Percentiles rank a stretch among this genome's conserved stretches.
Evolutionary conservation across 2,888 invertebrate species (phyloP).

Genomic region (Laspeyria flexula): DNA sequence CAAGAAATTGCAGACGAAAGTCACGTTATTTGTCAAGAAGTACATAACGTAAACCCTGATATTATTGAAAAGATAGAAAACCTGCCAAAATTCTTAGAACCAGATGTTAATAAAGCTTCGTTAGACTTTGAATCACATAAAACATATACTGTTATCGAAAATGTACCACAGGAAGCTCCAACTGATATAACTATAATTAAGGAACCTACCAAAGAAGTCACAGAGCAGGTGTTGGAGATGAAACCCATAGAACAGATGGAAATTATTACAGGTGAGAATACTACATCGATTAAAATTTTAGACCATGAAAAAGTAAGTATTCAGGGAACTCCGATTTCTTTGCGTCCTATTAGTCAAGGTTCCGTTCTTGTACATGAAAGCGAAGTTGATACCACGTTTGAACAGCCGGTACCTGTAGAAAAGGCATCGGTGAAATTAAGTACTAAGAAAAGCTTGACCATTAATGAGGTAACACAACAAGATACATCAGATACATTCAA

Average conservation of each 20-base stretch:
- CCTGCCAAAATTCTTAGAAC: slow-evolving; percentile 40
- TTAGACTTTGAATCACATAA: slow-evolving; percentile 61
- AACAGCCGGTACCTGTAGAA: slow-evolving; percentile 43
- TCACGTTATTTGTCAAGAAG: slow-evolving; percentile 57
- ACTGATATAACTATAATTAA: slow-evolving; percentile 63
- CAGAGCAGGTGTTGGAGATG: slow-evolving; percentile 60
- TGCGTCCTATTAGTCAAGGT: slow-evolving; percentile 59
- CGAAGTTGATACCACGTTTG: slow-evolving; percentile 55
- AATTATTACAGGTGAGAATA: slow-evolving; percentile 61
- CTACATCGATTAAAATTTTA: slow-evolving; percentile 34
- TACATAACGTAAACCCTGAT: slow-evolving; percentile 53
- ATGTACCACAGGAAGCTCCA: slow-evolving; percentile 73
- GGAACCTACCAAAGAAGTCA: slow-evolving; percentile 70
- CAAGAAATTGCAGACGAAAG: slow-evolving; percentile 57
- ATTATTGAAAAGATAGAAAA: slow-evolving; percentile 57
- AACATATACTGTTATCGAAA: slow-evolving; percentile 62
- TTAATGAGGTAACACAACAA: slow-evolving; percentile 71
- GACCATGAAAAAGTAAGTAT: slow-evolving; percentile 46
- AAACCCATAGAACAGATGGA: slow-evolving; percentile 65
- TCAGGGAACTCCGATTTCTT: slow-evolving; percentile 51
- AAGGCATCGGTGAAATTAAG: slow-evolving; percentile 57
- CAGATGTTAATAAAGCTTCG: slow-evolving; percentile 53
- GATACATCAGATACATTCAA: slow-evolving; percentile 56
- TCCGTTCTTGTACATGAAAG: slow-evolving; percentile 64
- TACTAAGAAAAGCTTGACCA: slow-evolving; percentile 62